A percentile compares a stretch with the other conserved stretches of the same genome.
Evolutionary conservation across 1,140 invertebrate species (phyloP).

Genomic region (Ylistrum balloti): DNA sequence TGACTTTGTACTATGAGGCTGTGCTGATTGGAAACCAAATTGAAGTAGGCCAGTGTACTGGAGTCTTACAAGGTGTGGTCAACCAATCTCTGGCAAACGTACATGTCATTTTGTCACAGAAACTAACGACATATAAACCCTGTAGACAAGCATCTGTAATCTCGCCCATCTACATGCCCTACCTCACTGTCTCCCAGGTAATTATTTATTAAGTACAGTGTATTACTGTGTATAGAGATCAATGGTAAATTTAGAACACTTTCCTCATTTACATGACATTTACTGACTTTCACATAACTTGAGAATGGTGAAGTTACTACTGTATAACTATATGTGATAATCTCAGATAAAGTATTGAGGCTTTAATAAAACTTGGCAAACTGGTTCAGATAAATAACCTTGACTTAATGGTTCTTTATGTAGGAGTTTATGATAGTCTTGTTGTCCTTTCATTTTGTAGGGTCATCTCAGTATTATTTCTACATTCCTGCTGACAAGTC

Average conservation of each 20-base stretch:
- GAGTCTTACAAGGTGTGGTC: neutral
- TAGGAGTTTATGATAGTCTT: too few species aligned
- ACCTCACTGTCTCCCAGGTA: neutral
- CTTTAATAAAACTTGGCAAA: too few species aligned
- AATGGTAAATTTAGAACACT: too few species aligned
- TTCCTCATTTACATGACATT: too few species aligned
- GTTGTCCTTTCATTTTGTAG: neutral
- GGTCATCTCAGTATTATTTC: neutral
- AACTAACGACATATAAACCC: neutral
- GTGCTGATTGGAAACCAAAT: slow-evolving; percentile 24
- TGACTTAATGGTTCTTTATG: too few species aligned
- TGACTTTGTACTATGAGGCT: neutral
- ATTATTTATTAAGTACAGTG: too few species aligned
- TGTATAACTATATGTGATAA: too few species aligned
- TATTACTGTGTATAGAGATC: too few species aligned
- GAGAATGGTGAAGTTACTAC: too few species aligned
- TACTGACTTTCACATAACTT: too few species aligned
- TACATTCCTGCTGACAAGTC: neutral
- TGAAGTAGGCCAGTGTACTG: neutral
- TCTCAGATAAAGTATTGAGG: too few species aligned
- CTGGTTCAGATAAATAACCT: too few species aligned
- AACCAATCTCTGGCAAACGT: neutral
- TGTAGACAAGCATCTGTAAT: neutral
- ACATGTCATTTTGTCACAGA: neutral
- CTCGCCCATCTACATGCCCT: neutral